A percentile compares a stretch with the other conserved stretches of the same genome.
Conservation (phyloP, 2,888 invertebrate genomes). For the Romanomermis culicivorax region DNA sequence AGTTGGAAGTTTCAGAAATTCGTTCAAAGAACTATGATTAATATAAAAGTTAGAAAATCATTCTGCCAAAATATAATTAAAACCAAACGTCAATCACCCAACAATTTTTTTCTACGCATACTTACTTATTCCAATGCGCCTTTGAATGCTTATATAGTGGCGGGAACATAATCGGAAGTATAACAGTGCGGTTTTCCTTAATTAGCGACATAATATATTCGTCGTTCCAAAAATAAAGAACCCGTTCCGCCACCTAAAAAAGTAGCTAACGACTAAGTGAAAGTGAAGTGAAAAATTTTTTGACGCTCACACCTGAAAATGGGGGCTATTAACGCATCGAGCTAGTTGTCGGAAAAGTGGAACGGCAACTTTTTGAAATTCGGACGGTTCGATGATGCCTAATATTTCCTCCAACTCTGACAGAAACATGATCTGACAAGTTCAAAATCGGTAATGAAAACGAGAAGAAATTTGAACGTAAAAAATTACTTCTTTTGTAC, state of each 20-base stretch:
- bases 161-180: constrained; percentile 96
- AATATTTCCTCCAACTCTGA: constrained; percentile 94
- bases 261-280: no score
- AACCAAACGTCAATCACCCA: no score
- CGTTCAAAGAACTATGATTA: no score
- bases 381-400: constrained; percentile 92
- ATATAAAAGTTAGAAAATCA: no score
- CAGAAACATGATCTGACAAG: constrained; percentile 71
- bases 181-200: constrained; percentile 86
- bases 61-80: no score
- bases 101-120: no score
- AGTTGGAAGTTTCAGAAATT: no score
- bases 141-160: constrained; percentile 90
- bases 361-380: constrained; percentile 90
- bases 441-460: no score
- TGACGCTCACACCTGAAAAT: constrained; percentile 97
- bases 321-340: constrained; percentile 93
- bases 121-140: constrained; percentile 67
- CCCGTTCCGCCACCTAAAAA: constrained; percentile 75
- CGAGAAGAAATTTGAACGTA: not conserved
- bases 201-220: constrained; percentile 95
- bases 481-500: constrained; percentile 60
- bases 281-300: no score
- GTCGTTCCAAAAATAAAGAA: constrained; percentile 96
- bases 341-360: constrained; percentile 89